Conservation (phyloP, 1,140 invertebrate genomes). For the Pogonomyrmex barbatus region DNA sequence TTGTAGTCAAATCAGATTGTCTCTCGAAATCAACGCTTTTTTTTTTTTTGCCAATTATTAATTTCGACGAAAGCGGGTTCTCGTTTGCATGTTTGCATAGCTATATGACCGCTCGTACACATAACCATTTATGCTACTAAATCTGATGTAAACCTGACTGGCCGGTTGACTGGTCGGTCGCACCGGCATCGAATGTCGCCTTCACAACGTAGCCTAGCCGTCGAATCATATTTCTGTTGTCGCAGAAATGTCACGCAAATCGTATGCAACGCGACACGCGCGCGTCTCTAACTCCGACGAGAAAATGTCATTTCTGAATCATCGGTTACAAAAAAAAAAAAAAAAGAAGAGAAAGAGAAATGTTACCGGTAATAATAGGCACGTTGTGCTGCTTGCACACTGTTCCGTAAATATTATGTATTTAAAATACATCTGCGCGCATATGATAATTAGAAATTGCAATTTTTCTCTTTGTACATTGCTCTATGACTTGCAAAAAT, state of each 20-base stretch:
- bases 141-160: slow-evolving; percentile 39
- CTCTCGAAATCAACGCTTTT: background rate
- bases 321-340: slow-evolving; percentile 34
- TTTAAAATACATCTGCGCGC: no score
- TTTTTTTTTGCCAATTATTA: background rate
- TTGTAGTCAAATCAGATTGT: background rate
- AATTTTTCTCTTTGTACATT: background rate
- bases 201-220: slow-evolving; percentile 8
- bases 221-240: slow-evolving; percentile 71
- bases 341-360: background rate
- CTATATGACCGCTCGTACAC: slow-evolving; percentile 11
- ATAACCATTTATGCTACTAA: background rate
- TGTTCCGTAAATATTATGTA: background rate
- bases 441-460: background rate
- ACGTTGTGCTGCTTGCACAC: background rate
- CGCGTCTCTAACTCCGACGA: slow-evolving; percentile 18
- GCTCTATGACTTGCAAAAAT: background rate
- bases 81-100: background rate
- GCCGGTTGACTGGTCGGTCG: slow-evolving; percentile 23
- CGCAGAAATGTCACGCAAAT: slow-evolving; percentile 66
- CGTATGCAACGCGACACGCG: slow-evolving; percentile 39
- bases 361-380: slow-evolving; percentile 40
- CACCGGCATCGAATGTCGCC: slow-evolving; percentile 49
- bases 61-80: background rate
- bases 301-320: slow-evolving; percentile 67